Evolutionary conservation across 2,888 invertebrate genomes (phyloP).

Genomic region (Conomelus anceps): DNA sequence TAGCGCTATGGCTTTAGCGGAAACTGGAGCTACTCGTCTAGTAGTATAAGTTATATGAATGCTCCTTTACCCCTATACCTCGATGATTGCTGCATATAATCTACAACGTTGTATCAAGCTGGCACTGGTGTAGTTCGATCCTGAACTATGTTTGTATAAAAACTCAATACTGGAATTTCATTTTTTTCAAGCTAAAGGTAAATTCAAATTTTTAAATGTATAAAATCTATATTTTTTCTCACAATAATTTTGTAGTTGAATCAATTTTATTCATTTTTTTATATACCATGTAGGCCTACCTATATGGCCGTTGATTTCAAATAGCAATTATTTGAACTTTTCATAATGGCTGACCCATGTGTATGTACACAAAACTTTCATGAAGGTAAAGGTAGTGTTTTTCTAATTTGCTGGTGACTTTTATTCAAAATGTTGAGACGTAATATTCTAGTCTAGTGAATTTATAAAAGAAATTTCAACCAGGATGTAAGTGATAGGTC

Average conservation of each 20-base stretch:
- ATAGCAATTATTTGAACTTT: neutral
- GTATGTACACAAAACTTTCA: neutral
- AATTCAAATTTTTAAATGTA: too few relatives aligned
- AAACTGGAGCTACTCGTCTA: too few relatives aligned
- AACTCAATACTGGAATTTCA: too few relatives aligned
- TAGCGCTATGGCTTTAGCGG: too few relatives aligned
- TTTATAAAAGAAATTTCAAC: too few relatives aligned
- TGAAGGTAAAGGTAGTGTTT: neutral
- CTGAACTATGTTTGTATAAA: too few relatives aligned
- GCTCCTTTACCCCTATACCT: too few relatives aligned
- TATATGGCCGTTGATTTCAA: neutral
- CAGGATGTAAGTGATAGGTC: neutral
- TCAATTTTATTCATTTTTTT: neutral
- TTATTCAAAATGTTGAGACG: neutral
- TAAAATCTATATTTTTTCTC: neutral
- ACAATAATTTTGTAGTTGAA: neutral
- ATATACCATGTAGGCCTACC: neutral
- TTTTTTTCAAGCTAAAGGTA: too few relatives aligned
- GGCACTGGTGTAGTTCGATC: too few relatives aligned
- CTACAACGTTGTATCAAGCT: too few relatives aligned
- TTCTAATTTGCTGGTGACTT: neutral
- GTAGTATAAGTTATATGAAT: too few relatives aligned
- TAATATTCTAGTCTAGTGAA: neutral
- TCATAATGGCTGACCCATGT: neutral
- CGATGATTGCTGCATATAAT: too few relatives aligned